phyloP scores from a whole-genome alignment of 2,888 invertebrate genomes.

The Acronicta aceris region DNA sequence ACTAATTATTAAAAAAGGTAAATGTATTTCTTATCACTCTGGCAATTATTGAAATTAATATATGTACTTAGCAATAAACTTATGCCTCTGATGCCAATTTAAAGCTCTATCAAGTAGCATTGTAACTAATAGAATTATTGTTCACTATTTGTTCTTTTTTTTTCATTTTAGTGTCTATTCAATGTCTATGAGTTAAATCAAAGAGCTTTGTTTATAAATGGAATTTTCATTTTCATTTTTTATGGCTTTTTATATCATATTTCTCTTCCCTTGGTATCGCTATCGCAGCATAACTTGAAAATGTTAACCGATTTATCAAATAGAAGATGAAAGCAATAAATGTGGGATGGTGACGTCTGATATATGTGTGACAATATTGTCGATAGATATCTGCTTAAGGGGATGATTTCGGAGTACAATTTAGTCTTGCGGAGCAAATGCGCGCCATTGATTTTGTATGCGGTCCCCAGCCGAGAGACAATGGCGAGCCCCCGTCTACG shows the following conservation, averaged over 20 bases:
- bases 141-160: too few species aligned
- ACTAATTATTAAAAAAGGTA: too few species aligned
- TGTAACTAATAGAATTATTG: too few species aligned
- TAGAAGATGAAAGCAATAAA: constrained; percentile 26
- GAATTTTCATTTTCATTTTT: too few species aligned
- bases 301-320: constrained; percentile 23
- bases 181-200: too few species aligned
- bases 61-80: too few species aligned
- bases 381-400: constrained; percentile 19
- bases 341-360: constrained; percentile 9
- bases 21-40: too few species aligned
- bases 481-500: constrained; percentile 61
- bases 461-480: constrained; percentile 57
- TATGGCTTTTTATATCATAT: background rate
- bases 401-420: constrained; percentile 24
- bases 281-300: constrained; percentile 11
- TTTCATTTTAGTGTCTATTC: too few species aligned
- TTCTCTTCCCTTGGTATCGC: background rate
- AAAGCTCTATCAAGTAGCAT: too few species aligned
- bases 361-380: constrained; percentile 19
- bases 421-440: constrained; percentile 61
- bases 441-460: constrained; percentile 69
- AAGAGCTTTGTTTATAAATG: too few species aligned
- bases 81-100: too few species aligned
- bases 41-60: too few species aligned